These are phyloP conservation scores for Plusia festucae DNA, from an alignment of 2,888 invertebrate species.

Conservation along the genomic window DNA sequence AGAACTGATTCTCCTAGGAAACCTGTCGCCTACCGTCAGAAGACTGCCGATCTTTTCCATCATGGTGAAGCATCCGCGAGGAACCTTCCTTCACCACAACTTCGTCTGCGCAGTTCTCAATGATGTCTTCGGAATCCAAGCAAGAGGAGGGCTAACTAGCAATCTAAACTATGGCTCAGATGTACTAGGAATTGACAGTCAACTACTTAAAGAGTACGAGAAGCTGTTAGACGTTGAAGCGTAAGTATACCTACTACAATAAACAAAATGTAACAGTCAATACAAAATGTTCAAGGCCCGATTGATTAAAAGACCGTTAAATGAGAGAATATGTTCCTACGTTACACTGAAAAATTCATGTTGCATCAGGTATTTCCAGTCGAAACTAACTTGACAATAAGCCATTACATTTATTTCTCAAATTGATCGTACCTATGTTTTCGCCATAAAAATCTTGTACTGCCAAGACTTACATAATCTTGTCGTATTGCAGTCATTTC, in stretches of 20 bases:
- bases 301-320: conserved; percentile 15
- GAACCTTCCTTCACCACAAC: conserved; percentile 96
- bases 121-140: conserved; percentile 97
- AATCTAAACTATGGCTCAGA: conserved; percentile 96
- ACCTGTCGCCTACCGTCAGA: conserved; percentile 90
- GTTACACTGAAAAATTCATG: conserved; percentile 34
- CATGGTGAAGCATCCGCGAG: conserved; percentile 94
- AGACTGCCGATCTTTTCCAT: conserved; percentile 96
- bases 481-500: background rate
- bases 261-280: conserved; percentile 8
- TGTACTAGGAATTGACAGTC: conserved; percentile 94
- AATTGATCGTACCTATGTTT: background rate
- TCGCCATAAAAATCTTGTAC: background rate
- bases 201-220: conserved; percentile 93
- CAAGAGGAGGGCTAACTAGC: conserved; percentile 94
- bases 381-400: background rate
- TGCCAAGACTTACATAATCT: conserved; percentile 3
- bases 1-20: conserved; percentile 94
- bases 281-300: conserved; percentile 23
- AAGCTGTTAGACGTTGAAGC: conserved; percentile 86
- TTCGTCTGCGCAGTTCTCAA: conserved; percentile 96
- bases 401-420: background rate
- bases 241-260: conserved; percentile 66
- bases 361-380: conserved; percentile 2
- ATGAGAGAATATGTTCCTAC: conserved; percentile 35